Conservation (phyloP, 2,888 invertebrate species). For the Rutpela maculata region DNA sequence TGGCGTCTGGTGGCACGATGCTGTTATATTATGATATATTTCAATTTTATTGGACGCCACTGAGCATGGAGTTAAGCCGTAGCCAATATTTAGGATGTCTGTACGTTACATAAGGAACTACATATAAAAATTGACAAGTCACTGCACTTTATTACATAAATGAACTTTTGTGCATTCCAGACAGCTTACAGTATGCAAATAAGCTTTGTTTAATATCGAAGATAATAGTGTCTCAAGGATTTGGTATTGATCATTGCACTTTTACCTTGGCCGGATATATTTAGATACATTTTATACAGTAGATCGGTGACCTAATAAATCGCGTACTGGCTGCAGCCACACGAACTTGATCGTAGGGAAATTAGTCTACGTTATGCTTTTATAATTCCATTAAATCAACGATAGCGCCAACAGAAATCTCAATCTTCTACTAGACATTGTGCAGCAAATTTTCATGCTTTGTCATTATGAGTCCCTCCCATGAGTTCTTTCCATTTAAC, state of each 20-base stretch:
- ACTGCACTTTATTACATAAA: slow-evolving; percentile 26
- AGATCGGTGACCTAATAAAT: slow-evolving; percentile 43
- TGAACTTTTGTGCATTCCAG: slow-evolving; percentile 20
- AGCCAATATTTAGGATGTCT: not conserved
- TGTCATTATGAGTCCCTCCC: too few relatives aligned
- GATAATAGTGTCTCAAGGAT: slow-evolving; percentile 57
- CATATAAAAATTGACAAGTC: slow-evolving; percentile 14
- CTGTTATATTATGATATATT: too few relatives aligned
- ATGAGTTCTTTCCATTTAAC: too few relatives aligned
- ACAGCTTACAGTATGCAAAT: slow-evolving; percentile 36
- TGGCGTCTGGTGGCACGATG: too few relatives aligned
- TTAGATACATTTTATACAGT: slow-evolving; percentile 37
- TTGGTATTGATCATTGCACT: slow-evolving; percentile 56
- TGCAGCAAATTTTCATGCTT: too few relatives aligned
- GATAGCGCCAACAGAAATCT: not conserved
- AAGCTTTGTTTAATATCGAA: slow-evolving; percentile 43
- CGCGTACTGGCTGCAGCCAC: slow-evolving; percentile 8
- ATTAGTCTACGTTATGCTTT: not conserved
- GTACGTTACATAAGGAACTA: not conserved
- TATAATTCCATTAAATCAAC: not conserved
- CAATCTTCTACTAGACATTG: not conserved
- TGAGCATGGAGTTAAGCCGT: not conserved
- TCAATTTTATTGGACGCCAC: not conserved
- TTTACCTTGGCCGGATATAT: slow-evolving; percentile 52
- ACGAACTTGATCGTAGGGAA: not conserved